Evolutionary conservation across 2,113 vertebrate genomes (phyloP), one percentile per base, ranked within the genome.

Genomic region (Plectropomus leopardus): DNA sequence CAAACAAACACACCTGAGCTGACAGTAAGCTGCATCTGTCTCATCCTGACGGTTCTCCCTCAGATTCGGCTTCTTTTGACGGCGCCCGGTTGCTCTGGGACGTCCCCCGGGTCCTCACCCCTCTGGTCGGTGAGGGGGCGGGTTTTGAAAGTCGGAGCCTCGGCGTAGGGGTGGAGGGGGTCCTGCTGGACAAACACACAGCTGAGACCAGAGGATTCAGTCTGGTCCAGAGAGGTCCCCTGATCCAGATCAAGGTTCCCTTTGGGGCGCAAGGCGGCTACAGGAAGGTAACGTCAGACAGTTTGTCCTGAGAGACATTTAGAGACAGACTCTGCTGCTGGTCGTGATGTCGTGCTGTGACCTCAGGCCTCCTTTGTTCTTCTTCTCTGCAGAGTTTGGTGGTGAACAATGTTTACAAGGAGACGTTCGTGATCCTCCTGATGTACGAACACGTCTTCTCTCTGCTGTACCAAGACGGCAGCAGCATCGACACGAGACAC

Each of bases 381-480:
- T 45, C 13, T 17, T 26, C 1, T 72, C 15, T 42, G 3, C 80
- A 93, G 90, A 88, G 89, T 67, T 58, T 73, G 30, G 91, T 93
- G 66, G 54, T 67, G 21, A 34, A 92, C 40, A 89, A 92, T 15
- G 0, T 48, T n/a, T 93, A 93, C 76, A 78, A 74, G 60, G 92
- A 93, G 79, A 51, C 1, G 5, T 93, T 88, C 14, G 26, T 19
- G 5, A 82, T 90, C 30, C 83, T 26, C 55, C 44, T 93, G 36
- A 26, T 77, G n/a, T 90, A 89, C 5, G 81, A 93, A 55, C 91
- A 93, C 1, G 0, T 86, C 44, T 93, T 92, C 60, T 82, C 82
- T 9, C 59, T 86, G 74, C 17, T 72, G 32, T 89, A 82, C 16
- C 72, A 67, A 6, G 87, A 91, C 7, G 77, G 72, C 58, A 76